Conservation (phyloP, 2,888 invertebrate species). For the Drosophila monieri region DNA sequence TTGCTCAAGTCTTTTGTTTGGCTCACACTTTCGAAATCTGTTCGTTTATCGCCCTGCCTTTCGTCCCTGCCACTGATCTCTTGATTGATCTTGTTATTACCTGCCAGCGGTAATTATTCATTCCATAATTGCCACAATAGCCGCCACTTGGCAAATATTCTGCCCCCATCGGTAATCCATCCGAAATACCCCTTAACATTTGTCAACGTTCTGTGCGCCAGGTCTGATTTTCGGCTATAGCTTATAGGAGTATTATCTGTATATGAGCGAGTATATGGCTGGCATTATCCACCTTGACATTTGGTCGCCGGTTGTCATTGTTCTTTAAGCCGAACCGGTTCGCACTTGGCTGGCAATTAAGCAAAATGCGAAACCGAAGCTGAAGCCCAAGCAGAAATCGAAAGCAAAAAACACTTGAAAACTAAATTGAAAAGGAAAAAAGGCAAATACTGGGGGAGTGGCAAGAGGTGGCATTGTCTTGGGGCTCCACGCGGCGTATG, state of each 20-base stretch:
- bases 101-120: not conserved
- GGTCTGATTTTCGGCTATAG: constrained; percentile 25
- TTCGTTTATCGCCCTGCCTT: not conserved
- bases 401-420: constrained; percentile 15
- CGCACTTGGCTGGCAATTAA: constrained; percentile 59
- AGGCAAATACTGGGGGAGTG: constrained; percentile 8
- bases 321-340: constrained; percentile 56
- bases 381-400: constrained; percentile 9
- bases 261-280: not conserved
- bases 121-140: constrained; percentile 17
- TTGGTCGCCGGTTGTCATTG: constrained; percentile 50
- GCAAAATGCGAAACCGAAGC: constrained; percentile 22
- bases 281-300: constrained; percentile 59
- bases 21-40: constrained; percentile 21
- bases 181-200: constrained; percentile 30
- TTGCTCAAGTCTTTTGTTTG: constrained; percentile 43
- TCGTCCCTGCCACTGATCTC: not conserved
- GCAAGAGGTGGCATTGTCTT: constrained; percentile 16
- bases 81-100: constrained; percentile 17
- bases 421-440: not conserved
- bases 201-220: constrained; percentile 44
- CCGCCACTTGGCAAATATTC: not conserved
- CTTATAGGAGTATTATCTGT: not conserved
- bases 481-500: constrained; percentile 21
- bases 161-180: constrained; percentile 7